A percentile compares a stretch with the other conserved stretches of the same genome.
phyloP scores from a whole-genome alignment of 2,888 invertebrate genomes.

The Resseliella maxima region DNA sequence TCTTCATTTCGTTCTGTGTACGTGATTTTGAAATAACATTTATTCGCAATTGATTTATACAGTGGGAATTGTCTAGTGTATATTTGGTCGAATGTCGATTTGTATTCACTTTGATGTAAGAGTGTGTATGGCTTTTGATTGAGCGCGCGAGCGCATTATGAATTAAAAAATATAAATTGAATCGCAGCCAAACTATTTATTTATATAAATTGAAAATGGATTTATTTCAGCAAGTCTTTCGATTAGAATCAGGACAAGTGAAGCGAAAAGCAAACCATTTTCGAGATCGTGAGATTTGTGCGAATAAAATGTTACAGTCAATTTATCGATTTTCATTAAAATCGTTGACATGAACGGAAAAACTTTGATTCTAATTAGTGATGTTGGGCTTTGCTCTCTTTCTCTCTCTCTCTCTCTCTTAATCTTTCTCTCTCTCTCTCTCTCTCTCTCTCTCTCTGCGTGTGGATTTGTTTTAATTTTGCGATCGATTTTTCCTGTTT shows the following conservation, averaged over 20 bases:
- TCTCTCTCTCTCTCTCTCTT: not conserved
- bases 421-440: not conserved
- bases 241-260: not conserved
- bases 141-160: not conserved
- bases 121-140: not conserved
- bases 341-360: not conserved
- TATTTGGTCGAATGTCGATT: not conserved
- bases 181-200: constrained; percentile 38
- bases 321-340: not conserved
- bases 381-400: not conserved
- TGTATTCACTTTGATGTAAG: not conserved
- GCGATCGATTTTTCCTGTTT: not conserved
- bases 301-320: not conserved
- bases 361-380: not conserved
- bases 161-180: not conserved
- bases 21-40: constrained; percentile 39
- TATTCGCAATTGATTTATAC: not conserved
- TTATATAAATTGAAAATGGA: constrained; percentile 26
- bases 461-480: not conserved
- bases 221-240: not conserved
- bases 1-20: constrained; percentile 1
- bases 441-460: not conserved
- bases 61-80: constrained; percentile 20
- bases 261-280: too few species aligned
- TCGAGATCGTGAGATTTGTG: too few species aligned